These are phyloP conservation scores for Callaeas wilsoni DNA, from an alignment of 2,113 vertebrate species.

Conservation along the genomic window DNA sequence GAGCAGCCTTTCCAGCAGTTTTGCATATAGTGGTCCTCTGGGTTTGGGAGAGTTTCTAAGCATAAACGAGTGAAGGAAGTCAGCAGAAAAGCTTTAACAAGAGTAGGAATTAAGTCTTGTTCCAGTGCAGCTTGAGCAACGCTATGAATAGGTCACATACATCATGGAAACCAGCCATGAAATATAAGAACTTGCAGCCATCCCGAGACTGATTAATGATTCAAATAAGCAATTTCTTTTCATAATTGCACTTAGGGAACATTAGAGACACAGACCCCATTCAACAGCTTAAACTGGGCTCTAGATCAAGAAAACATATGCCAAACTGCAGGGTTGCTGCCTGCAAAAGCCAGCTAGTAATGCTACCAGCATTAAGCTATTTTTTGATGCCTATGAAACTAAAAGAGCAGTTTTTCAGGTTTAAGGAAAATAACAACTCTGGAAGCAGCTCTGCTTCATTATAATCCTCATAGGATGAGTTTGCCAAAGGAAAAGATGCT, in stretches of 20 bases:
- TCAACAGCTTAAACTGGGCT: conserved; percentile 60
- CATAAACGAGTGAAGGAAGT: not conserved
- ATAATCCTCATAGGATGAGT: not conserved
- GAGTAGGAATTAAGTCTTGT: conserved; percentile 13
- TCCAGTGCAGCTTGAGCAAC: conserved; percentile 12
- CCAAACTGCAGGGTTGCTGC: conserved; percentile 34
- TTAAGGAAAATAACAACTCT: not conserved
- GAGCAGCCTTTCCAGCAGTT: not conserved
- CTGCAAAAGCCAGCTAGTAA: conserved; percentile 9
- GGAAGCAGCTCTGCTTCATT: conserved; percentile 8
- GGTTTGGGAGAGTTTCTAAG: not conserved
- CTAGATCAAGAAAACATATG: conserved; percentile 61
- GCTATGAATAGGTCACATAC: conserved; percentile 26
- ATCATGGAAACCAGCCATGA: conserved; percentile 49
- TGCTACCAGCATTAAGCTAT: not conserved
- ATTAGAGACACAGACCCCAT: conserved; percentile 50
- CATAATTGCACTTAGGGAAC: conserved; percentile 58
- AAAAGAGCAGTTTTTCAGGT: conserved; percentile 2
- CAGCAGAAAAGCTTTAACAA: conserved; percentile 36
- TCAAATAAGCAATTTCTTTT: conserved; percentile 60
- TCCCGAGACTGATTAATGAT: conserved; percentile 55
- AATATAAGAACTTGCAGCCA: conserved; percentile 51
- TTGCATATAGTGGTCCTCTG: not conserved
- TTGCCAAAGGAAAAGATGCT: not conserved
- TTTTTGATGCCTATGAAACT: not conserved